phyloP scores from a whole-genome alignment of 1,140 invertebrate genomes.

The Drosophila ambigua region DNA sequence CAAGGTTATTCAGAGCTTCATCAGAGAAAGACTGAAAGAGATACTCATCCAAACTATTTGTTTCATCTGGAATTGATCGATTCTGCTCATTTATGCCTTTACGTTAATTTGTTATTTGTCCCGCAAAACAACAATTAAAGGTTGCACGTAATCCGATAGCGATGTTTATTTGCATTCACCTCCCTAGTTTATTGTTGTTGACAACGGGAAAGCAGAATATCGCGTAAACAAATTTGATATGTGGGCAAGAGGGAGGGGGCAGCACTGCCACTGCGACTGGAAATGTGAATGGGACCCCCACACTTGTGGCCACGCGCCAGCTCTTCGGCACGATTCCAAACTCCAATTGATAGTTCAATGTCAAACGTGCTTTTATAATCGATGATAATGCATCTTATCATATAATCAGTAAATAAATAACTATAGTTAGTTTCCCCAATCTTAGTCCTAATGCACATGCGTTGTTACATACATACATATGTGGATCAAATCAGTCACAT shows the following conservation, averaged over 20 bases:
- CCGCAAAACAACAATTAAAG: slow-evolving; percentile 19
- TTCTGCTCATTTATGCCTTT: neutral
- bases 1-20: no score
- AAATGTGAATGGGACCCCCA: slow-evolving; percentile 12
- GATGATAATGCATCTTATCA: slow-evolving; percentile 25
- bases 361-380: slow-evolving; percentile 28
- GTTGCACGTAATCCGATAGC: slow-evolving; percentile 48
- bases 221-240: slow-evolving; percentile 35
- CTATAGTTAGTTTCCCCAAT: slow-evolving; percentile 1
- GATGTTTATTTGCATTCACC: slow-evolving; percentile 52
- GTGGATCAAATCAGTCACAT: neutral
- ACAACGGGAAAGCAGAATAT: slow-evolving; percentile 31
- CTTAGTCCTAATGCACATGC: neutral
- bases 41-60: neutral
- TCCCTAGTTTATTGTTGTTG: slow-evolving; percentile 36
- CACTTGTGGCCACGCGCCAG: slow-evolving; percentile 10
- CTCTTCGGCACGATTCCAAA: slow-evolving; percentile 29
- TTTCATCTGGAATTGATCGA: slow-evolving; percentile 4
- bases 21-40: neutral
- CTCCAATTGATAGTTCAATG: slow-evolving; percentile 33
- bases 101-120: slow-evolving; percentile 21
- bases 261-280: neutral
- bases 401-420: slow-evolving; percentile 4
- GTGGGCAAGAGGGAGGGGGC: no score
- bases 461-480: no score